These are phyloP conservation scores for Micrasema minimum DNA, from an alignment of 1,140 invertebrate species.

Conservation along the genomic window DNA sequence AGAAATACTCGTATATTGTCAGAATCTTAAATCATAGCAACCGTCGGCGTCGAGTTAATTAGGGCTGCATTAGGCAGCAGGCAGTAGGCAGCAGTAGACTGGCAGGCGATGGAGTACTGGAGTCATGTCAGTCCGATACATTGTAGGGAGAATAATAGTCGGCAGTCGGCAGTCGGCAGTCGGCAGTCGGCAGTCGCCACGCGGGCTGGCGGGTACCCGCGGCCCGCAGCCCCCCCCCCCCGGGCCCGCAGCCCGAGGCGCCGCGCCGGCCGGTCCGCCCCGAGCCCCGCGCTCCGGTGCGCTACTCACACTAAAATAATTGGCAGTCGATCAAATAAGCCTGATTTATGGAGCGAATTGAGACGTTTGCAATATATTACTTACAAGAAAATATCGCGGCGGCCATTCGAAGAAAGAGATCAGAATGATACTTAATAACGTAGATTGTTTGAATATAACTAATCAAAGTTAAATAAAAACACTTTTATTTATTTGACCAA, in stretches of 20 bases:
- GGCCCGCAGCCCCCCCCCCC: background rate
- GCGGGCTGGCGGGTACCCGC: background rate
- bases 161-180: background rate
- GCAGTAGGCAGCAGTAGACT: constrained; percentile 5
- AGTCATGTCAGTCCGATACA: too few species aligned
- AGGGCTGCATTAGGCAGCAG: too few species aligned
- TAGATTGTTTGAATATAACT: too few species aligned
- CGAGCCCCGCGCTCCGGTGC: background rate
- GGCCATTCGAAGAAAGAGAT: too few species aligned
- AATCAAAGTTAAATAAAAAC: too few species aligned
- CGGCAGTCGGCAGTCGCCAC: background rate
- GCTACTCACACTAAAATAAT: constrained; percentile 7
- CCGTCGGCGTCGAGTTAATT: constrained; percentile 17
- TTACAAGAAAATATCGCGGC: too few species aligned
- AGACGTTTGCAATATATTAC: constrained; percentile 5
- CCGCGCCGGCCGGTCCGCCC: background rate
- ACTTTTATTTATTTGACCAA: too few species aligned
- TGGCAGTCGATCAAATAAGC: constrained; percentile 11
- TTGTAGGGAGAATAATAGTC: too few species aligned
- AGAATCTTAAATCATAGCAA: constrained; percentile 12
- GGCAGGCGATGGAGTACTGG: too few species aligned
- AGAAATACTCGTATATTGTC: background rate
- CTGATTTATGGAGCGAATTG: constrained; percentile 7
- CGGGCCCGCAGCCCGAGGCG: background rate
- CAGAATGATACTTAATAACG: too few species aligned